Evolutionary conservation across 2,797 vertebrate species (phyloP).

Genomic region (Gadopsis marmoratus): DNA sequence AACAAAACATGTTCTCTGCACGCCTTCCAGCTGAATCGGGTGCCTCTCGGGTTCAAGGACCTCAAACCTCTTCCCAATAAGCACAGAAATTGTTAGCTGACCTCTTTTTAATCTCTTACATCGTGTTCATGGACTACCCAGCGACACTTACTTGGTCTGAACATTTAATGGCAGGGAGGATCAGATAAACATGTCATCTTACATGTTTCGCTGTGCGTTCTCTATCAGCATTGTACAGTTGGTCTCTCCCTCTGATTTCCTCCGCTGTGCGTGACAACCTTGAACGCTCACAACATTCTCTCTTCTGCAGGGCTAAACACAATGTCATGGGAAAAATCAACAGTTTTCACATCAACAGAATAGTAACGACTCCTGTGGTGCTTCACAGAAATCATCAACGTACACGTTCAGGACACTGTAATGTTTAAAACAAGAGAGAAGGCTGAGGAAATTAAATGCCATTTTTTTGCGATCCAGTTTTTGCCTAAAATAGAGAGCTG

Average conservation of each 20-base stretch:
- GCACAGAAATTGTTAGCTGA: background rate
- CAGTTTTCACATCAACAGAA: background rate
- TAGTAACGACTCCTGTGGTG: background rate
- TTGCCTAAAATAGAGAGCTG: slow-evolving; percentile 40
- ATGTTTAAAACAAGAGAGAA: background rate
- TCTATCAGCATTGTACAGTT: slow-evolving; percentile 10
- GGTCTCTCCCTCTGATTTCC: slow-evolving; percentile 19
- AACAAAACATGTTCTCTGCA: background rate
- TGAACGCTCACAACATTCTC: background rate
- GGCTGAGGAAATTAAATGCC: background rate
- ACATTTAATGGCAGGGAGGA: slow-evolving; percentile 9
- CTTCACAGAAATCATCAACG: background rate
- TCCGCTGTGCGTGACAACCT: background rate
- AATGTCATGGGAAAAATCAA: slow-evolving; percentile 14
- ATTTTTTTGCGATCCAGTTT: slow-evolving; percentile 5
- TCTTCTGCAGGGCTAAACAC: background rate
- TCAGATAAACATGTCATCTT: slow-evolving; percentile 34
- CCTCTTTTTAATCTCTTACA: slow-evolving; percentile 19
- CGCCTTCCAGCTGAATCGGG: too few relatives aligned
- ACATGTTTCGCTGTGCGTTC: slow-evolving; percentile 8
- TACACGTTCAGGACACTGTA: background rate
- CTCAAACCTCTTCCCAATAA: background rate
- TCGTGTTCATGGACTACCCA: slow-evolving; percentile 22
- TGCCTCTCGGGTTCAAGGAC: too few relatives aligned
- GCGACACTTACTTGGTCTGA: slow-evolving; percentile 19